phyloP scores from a whole-genome alignment of 2,888 invertebrate species.

The Diaprepes abbreviatus region DNA sequence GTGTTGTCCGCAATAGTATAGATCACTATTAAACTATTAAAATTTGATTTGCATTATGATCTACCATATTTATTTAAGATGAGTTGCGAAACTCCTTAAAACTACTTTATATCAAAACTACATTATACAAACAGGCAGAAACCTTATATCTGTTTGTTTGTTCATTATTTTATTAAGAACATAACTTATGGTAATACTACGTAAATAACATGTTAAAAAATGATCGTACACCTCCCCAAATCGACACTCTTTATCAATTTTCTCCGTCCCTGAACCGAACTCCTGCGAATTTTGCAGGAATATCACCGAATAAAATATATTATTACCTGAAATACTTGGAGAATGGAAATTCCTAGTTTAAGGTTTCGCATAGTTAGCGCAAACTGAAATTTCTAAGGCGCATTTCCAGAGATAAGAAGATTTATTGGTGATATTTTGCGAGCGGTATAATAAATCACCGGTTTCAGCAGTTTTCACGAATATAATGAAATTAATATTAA shows the following conservation, averaged over 20 bases:
- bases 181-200: too few relatives aligned
- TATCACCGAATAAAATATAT: conserved; percentile 65
- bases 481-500: conserved; percentile 5
- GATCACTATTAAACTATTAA: too few relatives aligned
- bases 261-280: conserved; percentile 21
- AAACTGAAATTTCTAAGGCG: conserved; percentile 52
- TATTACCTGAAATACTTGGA: conserved; percentile 63
- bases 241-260: background rate
- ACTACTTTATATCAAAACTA: too few relatives aligned
- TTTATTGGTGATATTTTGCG: conserved; percentile 50
- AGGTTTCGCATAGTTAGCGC: conserved; percentile 52
- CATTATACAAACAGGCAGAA: too few relatives aligned
- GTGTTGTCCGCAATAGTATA: too few relatives aligned
- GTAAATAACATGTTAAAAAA: too few relatives aligned
- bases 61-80: too few relatives aligned
- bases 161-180: too few relatives aligned
- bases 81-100: too few relatives aligned
- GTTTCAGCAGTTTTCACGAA: background rate
- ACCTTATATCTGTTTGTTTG: too few relatives aligned
- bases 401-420: conserved; percentile 46
- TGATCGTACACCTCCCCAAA: too few relatives aligned
- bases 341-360: conserved; percentile 63
- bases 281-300: conserved; percentile 59
- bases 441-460: conserved; percentile 21
- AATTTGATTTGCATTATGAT: too few relatives aligned